Evolutionary conservation across 2,888 invertebrate genomes (phyloP).

Genomic region (Tiphia femorata): DNA sequence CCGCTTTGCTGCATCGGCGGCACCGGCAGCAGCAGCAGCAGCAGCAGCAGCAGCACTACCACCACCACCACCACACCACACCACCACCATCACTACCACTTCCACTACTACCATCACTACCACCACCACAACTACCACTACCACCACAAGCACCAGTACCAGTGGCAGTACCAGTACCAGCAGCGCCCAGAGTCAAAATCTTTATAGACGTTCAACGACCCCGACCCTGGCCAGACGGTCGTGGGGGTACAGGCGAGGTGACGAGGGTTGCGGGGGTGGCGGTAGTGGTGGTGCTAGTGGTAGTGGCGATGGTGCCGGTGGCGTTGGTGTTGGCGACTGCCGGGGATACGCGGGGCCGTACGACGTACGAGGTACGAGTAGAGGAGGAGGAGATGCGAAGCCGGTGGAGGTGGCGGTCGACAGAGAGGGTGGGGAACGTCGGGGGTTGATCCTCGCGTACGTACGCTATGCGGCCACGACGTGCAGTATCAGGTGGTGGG

Average conservation of each 20-base stretch:
- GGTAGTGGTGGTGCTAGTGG: slow-evolving; percentile 12
- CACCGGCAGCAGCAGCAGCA: neutral
- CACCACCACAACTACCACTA: neutral
- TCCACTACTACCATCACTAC: too few relatives aligned
- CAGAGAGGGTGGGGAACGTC: slow-evolving; percentile 1
- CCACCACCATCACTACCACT: too few relatives aligned
- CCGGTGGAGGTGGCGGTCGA: slow-evolving; percentile 36
- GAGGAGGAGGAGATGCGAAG: slow-evolving; percentile 35
- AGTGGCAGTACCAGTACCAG: slow-evolving; percentile 10
- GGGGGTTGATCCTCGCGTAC: slow-evolving; percentile 7
- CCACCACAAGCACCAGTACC: neutral
- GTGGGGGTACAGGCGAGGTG: slow-evolving; percentile 31
- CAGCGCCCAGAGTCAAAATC: slow-evolving; percentile 53
- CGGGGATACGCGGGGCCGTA: slow-evolving; percentile 19
- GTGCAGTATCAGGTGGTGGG: slow-evolving; percentile 32
- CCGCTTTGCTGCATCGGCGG: slow-evolving; percentile 13
- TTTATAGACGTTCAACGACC: slow-evolving; percentile 70
- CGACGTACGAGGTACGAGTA: slow-evolving; percentile 10
- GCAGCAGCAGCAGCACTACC: slow-evolving; percentile 14
- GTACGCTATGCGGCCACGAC: slow-evolving; percentile 38
- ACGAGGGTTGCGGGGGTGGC: slow-evolving; percentile 11
- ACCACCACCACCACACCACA: neutral
- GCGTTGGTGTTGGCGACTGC: slow-evolving; percentile 32
- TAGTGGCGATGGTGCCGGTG: slow-evolving; percentile 12
- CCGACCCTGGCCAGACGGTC: slow-evolving; percentile 68